Evolutionary conservation across 2,797 vertebrate genomes (phyloP), one percentile per base, ranked within the genome.

Genomic region (Monodelphis domestica): DNA sequence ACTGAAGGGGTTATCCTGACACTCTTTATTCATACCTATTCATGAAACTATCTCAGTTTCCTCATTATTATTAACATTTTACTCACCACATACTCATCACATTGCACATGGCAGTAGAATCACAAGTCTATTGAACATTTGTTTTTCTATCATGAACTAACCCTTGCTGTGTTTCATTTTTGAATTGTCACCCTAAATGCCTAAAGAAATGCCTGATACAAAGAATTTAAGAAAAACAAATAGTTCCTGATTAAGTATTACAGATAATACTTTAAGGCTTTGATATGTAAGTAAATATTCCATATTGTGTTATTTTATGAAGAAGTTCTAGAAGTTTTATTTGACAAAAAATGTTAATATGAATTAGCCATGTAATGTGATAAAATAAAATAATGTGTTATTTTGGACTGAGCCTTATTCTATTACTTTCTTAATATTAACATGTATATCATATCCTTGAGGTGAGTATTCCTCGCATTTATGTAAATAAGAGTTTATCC

Each of bases 41-140:
- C n/a, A n/a, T n/a, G n/a, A n/a, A n/a, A n/a, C n/a, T n/a, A n/a
- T n/a, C n/a, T n/a, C n/a, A n/a, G n/a, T n/a, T n/a, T n/a, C n/a
- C n/a, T n/a, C n/a, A n/a, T n/a, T n/a, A n/a, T n/a, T n/a, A n/a
- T n/a, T n/a, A n/a, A n/a, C n/a, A n/a, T n/a, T n/a, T n/a, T n/a
- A n/a, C n/a, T n/a, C n/a, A n/a, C n/a, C n/a, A n/a, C n/a, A n/a
- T n/a, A n/a, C n/a, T n/a, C n/a, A n/a, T n/a, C n/a, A n/a, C n/a
- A n/a, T n/a, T n/a, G n/a, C n/a, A n/a, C n/a, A n/a, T n/a, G n/a
- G n/a, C 59, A 63, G 33, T 33, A 14, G 33, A 15, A n/a, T 15
- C 17, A 1, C 5, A 6, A 5, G 12, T n/a, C 1, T 4, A 1
- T n/a, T 63, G 12, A 4, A n/a, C 0, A 15, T 63, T 63, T 12